Evolutionary conservation across 2,797 vertebrate genomes (phyloP).

Genomic region (Scyliorhinus canicula): DNA sequence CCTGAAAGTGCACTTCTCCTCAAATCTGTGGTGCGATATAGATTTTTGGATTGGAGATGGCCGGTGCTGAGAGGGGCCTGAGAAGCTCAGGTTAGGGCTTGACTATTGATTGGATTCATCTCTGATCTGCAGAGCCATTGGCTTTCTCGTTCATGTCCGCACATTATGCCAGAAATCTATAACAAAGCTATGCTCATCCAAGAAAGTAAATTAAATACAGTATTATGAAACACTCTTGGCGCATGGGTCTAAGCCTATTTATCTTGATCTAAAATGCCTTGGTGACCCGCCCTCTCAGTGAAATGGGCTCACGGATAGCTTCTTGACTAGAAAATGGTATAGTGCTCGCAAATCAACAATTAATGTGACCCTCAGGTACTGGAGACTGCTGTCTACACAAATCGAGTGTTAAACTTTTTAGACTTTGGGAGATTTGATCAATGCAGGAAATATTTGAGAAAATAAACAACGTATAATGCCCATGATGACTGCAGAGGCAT

Average conservation of each 20-base stretch:
- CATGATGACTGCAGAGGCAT: background rate
- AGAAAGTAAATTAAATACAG: conserved; percentile 37
- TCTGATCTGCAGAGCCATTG: conserved; percentile 17
- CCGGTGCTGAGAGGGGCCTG: conserved; percentile 33
- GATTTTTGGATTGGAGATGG: conserved; percentile 25
- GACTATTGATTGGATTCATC: conserved; percentile 19
- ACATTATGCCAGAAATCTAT: conserved; percentile 37
- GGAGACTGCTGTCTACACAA: too few species aligned
- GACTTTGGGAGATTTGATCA: background rate
- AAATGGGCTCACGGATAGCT: background rate
- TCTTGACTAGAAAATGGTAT: conserved; percentile 2
- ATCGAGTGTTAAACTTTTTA: background rate
- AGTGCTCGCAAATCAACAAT: background rate
- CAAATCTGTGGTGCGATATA: background rate
- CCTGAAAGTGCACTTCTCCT: conserved; percentile 25
- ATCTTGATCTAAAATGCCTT: conserved; percentile 32
- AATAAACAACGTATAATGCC: background rate
- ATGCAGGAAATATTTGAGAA: background rate
- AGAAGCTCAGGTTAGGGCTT: background rate
- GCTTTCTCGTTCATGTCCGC: background rate
- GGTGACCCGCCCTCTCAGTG: background rate
- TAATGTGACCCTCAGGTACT: background rate
- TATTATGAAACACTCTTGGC: conserved; percentile 35
- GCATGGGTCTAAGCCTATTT: background rate
- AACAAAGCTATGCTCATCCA: conserved; percentile 32